phyloP scores from a whole-genome alignment of 2,888 invertebrate genomes.

The Azorinus chamasolen region DNA sequence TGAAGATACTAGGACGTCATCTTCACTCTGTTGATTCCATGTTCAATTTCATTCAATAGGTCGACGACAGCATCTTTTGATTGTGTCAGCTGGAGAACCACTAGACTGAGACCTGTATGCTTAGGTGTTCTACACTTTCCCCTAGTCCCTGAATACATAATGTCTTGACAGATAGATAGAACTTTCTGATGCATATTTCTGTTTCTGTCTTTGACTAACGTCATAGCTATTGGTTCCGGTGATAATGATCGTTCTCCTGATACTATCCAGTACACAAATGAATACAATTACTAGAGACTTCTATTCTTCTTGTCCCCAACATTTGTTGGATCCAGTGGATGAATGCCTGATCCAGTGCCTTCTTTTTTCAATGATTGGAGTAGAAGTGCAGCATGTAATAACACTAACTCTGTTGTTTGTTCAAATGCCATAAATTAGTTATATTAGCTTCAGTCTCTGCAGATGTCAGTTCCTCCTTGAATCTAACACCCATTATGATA shows the following conservation, averaged over 20 bases:
- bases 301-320: slow-evolving; percentile 14
- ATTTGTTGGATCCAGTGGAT: slow-evolving; percentile 29
- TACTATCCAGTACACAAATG: slow-evolving; percentile 23
- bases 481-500: too few relatives aligned
- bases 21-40: slow-evolving; percentile 10
- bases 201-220: slow-evolving; percentile 5
- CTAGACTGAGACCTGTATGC: slow-evolving; percentile 29
- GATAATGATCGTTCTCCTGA: neutral
- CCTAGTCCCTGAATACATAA: slow-evolving; percentile 19
- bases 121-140: slow-evolving; percentile 41
- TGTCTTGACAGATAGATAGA: slow-evolving; percentile 27
- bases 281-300: slow-evolving; percentile 19
- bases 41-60: slow-evolving; percentile 23
- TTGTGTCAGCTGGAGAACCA: slow-evolving; percentile 30
- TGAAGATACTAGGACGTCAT: slow-evolving; percentile 4
- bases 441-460: slow-evolving; percentile 2
- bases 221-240: neutral
- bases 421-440: neutral
- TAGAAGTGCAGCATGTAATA: slow-evolving; percentile 16
- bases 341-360: slow-evolving; percentile 10
- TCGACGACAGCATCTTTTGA: slow-evolving; percentile 24
- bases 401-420: neutral
- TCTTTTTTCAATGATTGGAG: neutral
- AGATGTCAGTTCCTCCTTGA: neutral
- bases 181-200: slow-evolving; percentile 17